Conservation (phyloP, 2,888 invertebrate species). For the Zhengitettix transpicula region DNA sequence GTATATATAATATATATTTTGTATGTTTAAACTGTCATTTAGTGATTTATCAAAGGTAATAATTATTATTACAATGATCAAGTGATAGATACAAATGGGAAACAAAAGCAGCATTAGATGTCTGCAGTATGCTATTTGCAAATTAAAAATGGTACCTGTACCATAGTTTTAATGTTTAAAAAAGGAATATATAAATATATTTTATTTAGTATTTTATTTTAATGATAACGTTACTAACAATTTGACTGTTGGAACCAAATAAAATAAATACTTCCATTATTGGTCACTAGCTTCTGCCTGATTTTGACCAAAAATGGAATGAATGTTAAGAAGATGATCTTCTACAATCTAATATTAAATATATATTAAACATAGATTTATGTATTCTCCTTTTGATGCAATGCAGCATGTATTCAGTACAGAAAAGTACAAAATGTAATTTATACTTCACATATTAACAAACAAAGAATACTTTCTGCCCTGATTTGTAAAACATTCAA, state of each 20-base stretch:
- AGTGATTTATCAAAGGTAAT: too few species aligned
- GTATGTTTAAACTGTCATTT: too few species aligned
- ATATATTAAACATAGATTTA: not conserved
- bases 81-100: too few species aligned
- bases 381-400: not conserved
- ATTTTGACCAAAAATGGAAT: not conserved
- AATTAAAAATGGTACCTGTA: slow-evolving; percentile 3
- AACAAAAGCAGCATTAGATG: slow-evolving; percentile 3
- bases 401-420: not conserved
- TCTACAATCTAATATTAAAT: too few species aligned
- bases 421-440: slow-evolving; percentile 1
- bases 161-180: slow-evolving; percentile 6
- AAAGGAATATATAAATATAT: slow-evolving; percentile 4
- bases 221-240: slow-evolving; percentile 4
- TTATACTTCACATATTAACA: too few species aligned
- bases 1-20: too few species aligned
- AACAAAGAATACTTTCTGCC: too few species aligned
- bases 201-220: slow-evolving; percentile 8
- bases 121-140: not conserved
- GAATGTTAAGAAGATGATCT: not conserved
- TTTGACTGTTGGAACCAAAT: not conserved
- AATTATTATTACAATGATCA: too few species aligned
- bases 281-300: not conserved
- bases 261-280: not conserved
- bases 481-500: too few species aligned